Evolutionary conservation across 2,888 invertebrate genomes (phyloP), one percentile per base, ranked within the genome.

Genomic region (Monopis laevigella): DNA sequence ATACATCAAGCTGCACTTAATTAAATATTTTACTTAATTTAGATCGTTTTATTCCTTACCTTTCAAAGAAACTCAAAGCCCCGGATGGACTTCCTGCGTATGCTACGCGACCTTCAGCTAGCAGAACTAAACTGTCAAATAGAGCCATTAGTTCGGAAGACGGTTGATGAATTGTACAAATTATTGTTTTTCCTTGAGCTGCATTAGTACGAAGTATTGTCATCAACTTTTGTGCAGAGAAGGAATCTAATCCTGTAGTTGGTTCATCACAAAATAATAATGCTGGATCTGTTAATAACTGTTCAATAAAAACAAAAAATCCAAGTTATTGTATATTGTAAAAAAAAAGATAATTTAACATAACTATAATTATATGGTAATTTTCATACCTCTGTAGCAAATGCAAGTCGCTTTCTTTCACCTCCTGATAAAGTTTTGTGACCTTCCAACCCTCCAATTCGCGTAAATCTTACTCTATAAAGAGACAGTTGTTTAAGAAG

Each of bases 201-300:
- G 92, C 88, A 61, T 90, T 86, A 46, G 82, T 75, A 18, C 87
- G 85, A 54, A 93, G 83, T 39, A 90, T 83, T 4, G 83, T 78
- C 42, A 92, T 87, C 43, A 98, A 80, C 59, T 90, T 92, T 59
- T 90, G 90, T 0, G 98, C 97, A 59, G 96, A 96, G 55, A 88
- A 95, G 0, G 96, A 93, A 65, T 98, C 98, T 42, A 91, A 65
- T 0, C 97, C 96, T 0, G 96, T 96, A 0, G 98, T 98, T 5
- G 97, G 97, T 60, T 98, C 98, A 58, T 98, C 98, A 61, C 96
- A 93, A 72, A 98, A 97, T 28, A 98, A 73, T 24, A 98, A 83
- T 1, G 91, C 87, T 0, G 98, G 98, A 71, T 97, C 92, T 28
- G 93, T 96, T 41, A 98, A 67, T 26, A 93, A 78, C 89, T 92